A percentile compares a stretch with the other conserved stretches of the same genome.
Conservation (phyloP, 2,888 invertebrate genomes). For the Ormia ochracea region DNA sequence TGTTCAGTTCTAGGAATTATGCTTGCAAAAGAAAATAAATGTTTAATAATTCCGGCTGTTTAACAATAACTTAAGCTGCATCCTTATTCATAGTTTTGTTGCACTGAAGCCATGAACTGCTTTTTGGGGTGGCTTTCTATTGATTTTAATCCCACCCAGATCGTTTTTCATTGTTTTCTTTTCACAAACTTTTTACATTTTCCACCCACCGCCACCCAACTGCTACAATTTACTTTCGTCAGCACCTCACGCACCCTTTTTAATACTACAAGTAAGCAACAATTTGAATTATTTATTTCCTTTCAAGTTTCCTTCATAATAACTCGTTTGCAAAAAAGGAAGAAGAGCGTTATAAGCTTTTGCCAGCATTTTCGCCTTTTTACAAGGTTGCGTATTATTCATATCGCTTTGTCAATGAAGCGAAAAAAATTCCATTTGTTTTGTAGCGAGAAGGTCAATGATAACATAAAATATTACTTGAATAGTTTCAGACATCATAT, state of each 20-base stretch:
- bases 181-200: neutral
- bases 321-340: neutral
- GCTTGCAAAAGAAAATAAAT: neutral
- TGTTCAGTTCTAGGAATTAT: no score
- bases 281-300: constrained; percentile 32
- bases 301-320: neutral
- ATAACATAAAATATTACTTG: no score
- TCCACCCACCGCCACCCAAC: neutral
- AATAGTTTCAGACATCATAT: no score
- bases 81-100: neutral
- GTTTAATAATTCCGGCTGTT: neutral
- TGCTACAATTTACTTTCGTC: neutral
- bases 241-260: neutral
- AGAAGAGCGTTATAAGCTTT: no score
- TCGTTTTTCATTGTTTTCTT: neutral
- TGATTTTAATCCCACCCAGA: constrained; percentile 68
- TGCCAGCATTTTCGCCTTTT: no score
- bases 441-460: no score
- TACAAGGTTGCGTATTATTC: no score
- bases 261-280: constrained; percentile 43
- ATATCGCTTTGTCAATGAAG: no score
- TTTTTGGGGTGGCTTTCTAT: constrained; percentile 71
- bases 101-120: constrained; percentile 63
- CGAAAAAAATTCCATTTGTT: no score
- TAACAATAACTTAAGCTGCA: neutral